These are phyloP conservation scores for Cromileptes altivelis DNA, from an alignment of 2,113 vertebrate species.

Conservation along the genomic window DNA sequence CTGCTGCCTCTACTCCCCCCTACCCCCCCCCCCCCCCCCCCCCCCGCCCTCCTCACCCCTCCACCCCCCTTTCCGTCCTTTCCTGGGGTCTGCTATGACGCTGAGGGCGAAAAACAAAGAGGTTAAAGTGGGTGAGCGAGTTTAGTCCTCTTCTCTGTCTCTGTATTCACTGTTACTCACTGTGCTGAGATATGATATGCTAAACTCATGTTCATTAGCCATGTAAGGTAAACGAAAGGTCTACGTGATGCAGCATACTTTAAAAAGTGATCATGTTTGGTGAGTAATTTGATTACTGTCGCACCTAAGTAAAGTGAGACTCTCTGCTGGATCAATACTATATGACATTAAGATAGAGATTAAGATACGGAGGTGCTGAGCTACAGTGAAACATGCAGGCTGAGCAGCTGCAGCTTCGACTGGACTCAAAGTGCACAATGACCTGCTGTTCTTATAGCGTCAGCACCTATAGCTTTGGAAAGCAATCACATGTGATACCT, in stretches of 20 bases:
- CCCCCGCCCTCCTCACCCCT: slow-evolving; percentile 33
- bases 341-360: not conserved
- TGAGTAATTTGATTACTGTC: not conserved
- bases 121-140: slow-evolving; percentile 73
- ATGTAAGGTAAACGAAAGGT: not conserved
- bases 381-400: not conserved
- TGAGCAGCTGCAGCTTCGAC: too few species aligned
- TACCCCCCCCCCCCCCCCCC: not conserved
- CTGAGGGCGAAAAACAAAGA: slow-evolving; percentile 65
- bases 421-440: not conserved
- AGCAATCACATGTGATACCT: too few species aligned
- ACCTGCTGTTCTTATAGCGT: too few species aligned
- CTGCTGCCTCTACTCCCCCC: slow-evolving; percentile 27
- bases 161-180: slow-evolving; percentile 43
- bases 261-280: not conserved
- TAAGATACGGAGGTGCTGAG: not conserved
- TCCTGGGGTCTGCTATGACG: slow-evolving; percentile 67
- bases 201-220: not conserved
- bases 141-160: slow-evolving; percentile 26
- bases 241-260: not conserved
- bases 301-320: not conserved
- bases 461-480: too few species aligned
- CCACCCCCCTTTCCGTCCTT: slow-evolving; percentile 54
- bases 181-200: slow-evolving; percentile 26
- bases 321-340: not conserved